Percentiles rank a stretch among this genome's conserved stretches.
Conservation (phyloP, 2,113 vertebrate species). For the Macrotis lagotis region DNA sequence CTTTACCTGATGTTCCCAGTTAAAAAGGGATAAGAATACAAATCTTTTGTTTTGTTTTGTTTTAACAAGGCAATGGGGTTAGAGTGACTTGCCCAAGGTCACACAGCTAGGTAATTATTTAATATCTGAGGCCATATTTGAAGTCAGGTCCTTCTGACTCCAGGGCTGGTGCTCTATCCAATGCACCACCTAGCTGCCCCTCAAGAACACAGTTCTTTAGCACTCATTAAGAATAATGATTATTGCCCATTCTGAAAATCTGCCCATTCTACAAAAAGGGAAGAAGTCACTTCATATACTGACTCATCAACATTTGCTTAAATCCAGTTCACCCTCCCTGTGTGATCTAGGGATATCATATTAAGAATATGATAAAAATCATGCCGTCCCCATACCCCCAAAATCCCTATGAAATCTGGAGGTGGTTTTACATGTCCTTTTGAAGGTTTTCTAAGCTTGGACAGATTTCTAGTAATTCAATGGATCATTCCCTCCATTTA, state of each 20-base stretch:
- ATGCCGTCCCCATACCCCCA: not conserved
- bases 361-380: slow-evolving; percentile 14
- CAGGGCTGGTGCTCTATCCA: too few species aligned
- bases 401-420: not conserved
- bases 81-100: too few species aligned
- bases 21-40: not conserved
- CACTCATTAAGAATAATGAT: slow-evolving; percentile 10
- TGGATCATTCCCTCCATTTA: not conserved
- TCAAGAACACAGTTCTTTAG: slow-evolving; percentile 13
- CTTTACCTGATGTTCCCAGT: not conserved
- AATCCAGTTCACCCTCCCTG: not conserved
- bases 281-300: not conserved
- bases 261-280: slow-evolving; percentile 10
- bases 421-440: not conserved
- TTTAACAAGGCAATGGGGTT: too few species aligned
- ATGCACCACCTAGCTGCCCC: too few species aligned
- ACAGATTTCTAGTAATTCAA: not conserved
- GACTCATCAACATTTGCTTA: slow-evolving; percentile 3
- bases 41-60: too few species aligned
- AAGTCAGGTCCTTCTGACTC: too few species aligned
- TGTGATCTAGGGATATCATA: too few species aligned
- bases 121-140: too few species aligned
- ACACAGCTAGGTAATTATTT: too few species aligned
- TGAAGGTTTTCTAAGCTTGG: not conserved
- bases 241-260: not conserved